Evolutionary conservation across 2,113 vertebrate species (phyloP).

Genomic region (Aegithalos caudatus): DNA sequence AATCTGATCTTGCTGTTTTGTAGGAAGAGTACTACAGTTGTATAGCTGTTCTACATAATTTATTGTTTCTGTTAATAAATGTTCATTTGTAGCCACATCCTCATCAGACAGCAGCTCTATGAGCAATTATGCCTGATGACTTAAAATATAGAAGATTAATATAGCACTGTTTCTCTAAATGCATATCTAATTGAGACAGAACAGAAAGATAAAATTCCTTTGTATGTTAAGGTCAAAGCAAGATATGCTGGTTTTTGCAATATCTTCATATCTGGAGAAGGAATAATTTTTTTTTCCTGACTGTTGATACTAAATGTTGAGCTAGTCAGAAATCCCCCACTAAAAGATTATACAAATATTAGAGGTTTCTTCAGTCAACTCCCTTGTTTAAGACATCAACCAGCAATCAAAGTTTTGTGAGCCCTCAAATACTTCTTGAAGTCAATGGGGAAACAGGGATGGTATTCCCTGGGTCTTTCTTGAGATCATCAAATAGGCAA

Average conservation of each 20-base stretch:
- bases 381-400: not conserved
- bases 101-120: not conserved
- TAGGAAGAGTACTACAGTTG: not conserved
- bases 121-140: not conserved
- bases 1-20: not conserved
- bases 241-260: not conserved
- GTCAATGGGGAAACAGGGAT: not conserved
- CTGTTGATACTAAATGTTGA: not conserved
- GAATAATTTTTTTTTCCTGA: not conserved
- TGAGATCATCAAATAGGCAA: not conserved
- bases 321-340: not conserved
- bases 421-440: not conserved
- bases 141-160: not conserved
- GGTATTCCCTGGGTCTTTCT: not conserved
- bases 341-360: not conserved
- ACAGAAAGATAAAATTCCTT: not conserved
- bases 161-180: not conserved
- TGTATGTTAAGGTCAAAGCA: not conserved
- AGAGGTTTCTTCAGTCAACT: not conserved
- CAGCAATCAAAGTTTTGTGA: not conserved
- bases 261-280: not conserved
- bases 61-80: not conserved
- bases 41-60: not conserved
- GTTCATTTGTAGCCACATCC: not conserved
- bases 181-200: not conserved